Evolutionary conservation across 2,888 invertebrate species (phyloP), one percentile per base, ranked within the genome.

Genomic region (Parapristionchus giblindavisi): DNA sequence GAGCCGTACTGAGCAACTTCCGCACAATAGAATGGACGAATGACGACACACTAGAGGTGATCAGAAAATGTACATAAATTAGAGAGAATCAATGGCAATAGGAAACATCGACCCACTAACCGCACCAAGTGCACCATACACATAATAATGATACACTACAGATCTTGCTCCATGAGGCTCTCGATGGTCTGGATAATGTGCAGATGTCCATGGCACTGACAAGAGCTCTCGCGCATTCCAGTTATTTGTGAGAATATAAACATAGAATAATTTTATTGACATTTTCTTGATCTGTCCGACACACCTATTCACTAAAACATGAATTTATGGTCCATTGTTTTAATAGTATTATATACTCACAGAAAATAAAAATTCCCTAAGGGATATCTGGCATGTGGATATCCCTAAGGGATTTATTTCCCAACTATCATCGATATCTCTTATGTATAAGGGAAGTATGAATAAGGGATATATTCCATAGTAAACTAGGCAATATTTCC

Each of bases 81-180:
- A 8, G 11, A 8, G 43, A 40, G 27, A 56, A n/a, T 27, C 27
- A 8, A 56, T 17, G 3, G 8, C 3, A 29, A 21, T 27, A 56
- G 11, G 3, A 27, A 32, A 56, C 32, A 32, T 27, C 32, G 6
- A 14, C 1, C 21, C 34, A 17, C 34, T 8, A 27, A 58, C 29
- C 14, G 32, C 11, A 3, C 5, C 34, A 27, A 58, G 21, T 32
- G 17, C 27, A 14, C 29, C 43, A 43, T 29, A 5, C 29, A 8
- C n/a, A n/a, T n/a, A n/a, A n/a, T n/a, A n/a, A n/a, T n/a, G n/a
- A n/a, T n/a, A n/a, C n/a, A n/a, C n/a, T 63, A 40, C 40, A 63
- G 63, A 63, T 63, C 38, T 38, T 63, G 3, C 40, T 63, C 5
- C 24, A 63, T 27, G 63, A 63, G 40, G 38, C 63, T 40, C 38